Conservation (phyloP, 2,797 vertebrate genomes). For the Clamator glandarius region DNA sequence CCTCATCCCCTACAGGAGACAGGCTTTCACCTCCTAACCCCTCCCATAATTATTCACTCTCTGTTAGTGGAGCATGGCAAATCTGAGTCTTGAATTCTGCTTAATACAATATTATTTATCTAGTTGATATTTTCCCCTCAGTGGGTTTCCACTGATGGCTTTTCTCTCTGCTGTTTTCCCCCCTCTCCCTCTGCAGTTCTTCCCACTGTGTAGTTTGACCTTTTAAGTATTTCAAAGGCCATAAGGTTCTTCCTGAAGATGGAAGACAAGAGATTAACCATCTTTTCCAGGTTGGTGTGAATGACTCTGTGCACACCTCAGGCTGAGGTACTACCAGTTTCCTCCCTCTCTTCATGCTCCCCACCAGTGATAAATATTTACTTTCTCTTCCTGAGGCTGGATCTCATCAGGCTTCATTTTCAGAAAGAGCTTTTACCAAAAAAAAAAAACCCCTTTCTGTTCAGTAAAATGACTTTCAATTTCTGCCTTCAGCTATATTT, state of each 20-base stretch:
- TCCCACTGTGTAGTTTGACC: not conserved
- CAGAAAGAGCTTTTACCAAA: not conserved
- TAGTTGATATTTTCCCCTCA: not conserved
- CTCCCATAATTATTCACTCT: not conserved
- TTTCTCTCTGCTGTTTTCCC: not conserved
- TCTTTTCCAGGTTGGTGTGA: not conserved
- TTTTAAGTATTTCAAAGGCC: not conserved
- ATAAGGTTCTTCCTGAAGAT: not conserved
- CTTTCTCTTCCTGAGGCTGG: not conserved
- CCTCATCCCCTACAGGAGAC: not conserved
- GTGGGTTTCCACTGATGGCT: not conserved
- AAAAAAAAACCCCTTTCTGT: not conserved
- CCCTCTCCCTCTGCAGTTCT: not conserved
- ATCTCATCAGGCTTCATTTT: conserved; percentile 1
- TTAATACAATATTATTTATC: conserved; percentile 27
- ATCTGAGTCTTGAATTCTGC: not conserved
- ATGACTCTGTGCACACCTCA: not conserved
- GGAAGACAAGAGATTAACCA: not conserved
- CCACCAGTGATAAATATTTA: not conserved
- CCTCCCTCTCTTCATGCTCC: not conserved
- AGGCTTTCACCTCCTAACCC: not conserved
- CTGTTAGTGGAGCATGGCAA: not conserved
- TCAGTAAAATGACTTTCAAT: not conserved
- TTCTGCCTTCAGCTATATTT: not conserved
- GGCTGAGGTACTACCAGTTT: not conserved